Evolutionary conservation across 2,888 invertebrate genomes (phyloP).

Genomic region (Salticus scenicus): DNA sequence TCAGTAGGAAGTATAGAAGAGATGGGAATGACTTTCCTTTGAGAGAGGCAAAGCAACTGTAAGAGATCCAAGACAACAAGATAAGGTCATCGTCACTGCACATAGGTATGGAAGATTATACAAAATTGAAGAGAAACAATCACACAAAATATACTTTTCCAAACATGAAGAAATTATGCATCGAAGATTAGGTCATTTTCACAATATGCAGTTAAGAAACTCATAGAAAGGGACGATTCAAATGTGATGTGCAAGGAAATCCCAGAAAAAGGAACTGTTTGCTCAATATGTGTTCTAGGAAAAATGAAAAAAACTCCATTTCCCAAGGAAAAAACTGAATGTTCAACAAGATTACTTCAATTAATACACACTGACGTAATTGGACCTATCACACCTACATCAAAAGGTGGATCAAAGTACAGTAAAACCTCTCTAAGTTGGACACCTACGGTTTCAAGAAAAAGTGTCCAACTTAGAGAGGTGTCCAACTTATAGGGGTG

Average conservation of each 20-base stretch:
- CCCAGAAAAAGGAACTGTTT: background rate
- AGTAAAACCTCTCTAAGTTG: too few relatives aligned
- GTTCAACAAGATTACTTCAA: background rate
- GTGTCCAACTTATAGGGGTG: too few relatives aligned
- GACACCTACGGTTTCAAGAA: too few relatives aligned
- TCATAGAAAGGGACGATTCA: too few relatives aligned
- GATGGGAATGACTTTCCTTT: background rate
- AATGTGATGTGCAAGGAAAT: too few relatives aligned
- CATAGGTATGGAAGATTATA: background rate
- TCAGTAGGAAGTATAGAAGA: background rate
- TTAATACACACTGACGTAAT: background rate
- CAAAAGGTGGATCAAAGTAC: constrained; percentile 13
- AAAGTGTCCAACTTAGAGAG: too few relatives aligned
- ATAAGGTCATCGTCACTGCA: background rate
- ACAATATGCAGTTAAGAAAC: background rate
- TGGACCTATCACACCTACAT: constrained; percentile 1
- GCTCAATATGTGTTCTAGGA: background rate
- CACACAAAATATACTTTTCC: background rate
- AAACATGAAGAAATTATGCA: background rate
- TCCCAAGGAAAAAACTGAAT: background rate
- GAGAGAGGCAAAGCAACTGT: background rate
- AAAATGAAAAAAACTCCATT: background rate
- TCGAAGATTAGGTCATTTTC: background rate
- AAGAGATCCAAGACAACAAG: background rate
- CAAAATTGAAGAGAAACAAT: background rate